phyloP scores from a whole-genome alignment of 2,113 vertebrate genomes.

The Merops nubicus region DNA sequence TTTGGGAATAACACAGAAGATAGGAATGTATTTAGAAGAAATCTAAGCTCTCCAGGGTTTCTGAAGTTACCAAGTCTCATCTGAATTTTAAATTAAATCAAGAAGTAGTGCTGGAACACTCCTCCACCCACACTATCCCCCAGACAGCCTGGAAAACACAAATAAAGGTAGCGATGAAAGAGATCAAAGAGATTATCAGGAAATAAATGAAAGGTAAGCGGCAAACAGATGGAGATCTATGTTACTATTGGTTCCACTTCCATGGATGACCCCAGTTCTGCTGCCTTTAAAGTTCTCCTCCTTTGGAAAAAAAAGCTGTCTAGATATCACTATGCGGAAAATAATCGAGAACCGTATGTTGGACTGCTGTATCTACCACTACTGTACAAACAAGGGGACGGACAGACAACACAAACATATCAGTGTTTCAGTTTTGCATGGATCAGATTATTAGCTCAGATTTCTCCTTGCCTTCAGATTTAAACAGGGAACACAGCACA shows the following conservation, averaged over 20 bases:
- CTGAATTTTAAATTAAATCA: constrained; percentile 37
- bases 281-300: background rate
- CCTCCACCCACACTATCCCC: background rate
- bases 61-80: background rate
- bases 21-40: background rate
- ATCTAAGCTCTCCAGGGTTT: background rate
- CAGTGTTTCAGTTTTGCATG: background rate
- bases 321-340: background rate
- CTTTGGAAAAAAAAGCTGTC: background rate
- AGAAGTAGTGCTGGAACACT: background rate
- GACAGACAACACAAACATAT: background rate
- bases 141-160: background rate
- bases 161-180: background rate
- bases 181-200: background rate
- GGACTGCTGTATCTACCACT: background rate
- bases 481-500: background rate
- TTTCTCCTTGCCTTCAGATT: background rate
- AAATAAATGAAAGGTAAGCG: constrained; percentile 10
- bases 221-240: background rate
- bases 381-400: background rate
- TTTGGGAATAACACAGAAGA: background rate
- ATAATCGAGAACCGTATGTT: background rate
- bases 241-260: background rate
- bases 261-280: background rate
- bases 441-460: background rate